Conservation (phyloP, 2,113 vertebrate genomes). For the Emydocephalus ijimae region DNA sequence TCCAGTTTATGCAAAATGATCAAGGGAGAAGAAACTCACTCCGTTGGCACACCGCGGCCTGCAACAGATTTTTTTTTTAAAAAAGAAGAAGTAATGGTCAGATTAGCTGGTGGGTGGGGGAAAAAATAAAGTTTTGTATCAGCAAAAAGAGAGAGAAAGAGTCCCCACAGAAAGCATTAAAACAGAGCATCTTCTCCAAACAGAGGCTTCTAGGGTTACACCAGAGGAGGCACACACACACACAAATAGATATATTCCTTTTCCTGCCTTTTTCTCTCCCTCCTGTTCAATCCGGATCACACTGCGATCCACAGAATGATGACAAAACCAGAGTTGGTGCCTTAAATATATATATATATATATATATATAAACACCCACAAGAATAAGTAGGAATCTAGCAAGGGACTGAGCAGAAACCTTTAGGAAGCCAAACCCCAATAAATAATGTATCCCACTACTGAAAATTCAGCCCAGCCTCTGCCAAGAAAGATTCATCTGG, state of each 20-base stretch:
- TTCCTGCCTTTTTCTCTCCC: neutral
- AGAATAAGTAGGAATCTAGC: slow-evolving; percentile 34
- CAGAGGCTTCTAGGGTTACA: slow-evolving; percentile 5
- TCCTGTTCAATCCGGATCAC: neutral
- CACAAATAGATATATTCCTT: neutral
- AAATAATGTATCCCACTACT: slow-evolving; percentile 33
- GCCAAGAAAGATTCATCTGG: slow-evolving; percentile 56
- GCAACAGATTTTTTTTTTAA: slow-evolving; percentile 30
- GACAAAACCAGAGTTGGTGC: slow-evolving; percentile 3
- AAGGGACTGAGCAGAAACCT: slow-evolving; percentile 28
- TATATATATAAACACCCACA: no score
- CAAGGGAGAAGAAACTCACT: slow-evolving; percentile 36
- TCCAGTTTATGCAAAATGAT: slow-evolving; percentile 45
- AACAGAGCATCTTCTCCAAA: neutral
- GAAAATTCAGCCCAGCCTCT: slow-evolving; percentile 35
- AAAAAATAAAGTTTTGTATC: slow-evolving; percentile 2
- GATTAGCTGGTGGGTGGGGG: slow-evolving; percentile 32
- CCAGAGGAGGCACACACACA: no score
- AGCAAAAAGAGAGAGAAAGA: slow-evolving; percentile 9
- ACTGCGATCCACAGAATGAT: neutral
- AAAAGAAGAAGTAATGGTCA: neutral
- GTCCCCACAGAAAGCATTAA: neutral
- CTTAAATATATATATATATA: neutral
- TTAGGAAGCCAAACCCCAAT: slow-evolving; percentile 25
- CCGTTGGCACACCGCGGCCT: slow-evolving; percentile 62